These are phyloP conservation scores for Campylomormyrus tamandua DNA, from an alignment of 2,113 vertebrate genomes.

Conservation along the genomic window DNA sequence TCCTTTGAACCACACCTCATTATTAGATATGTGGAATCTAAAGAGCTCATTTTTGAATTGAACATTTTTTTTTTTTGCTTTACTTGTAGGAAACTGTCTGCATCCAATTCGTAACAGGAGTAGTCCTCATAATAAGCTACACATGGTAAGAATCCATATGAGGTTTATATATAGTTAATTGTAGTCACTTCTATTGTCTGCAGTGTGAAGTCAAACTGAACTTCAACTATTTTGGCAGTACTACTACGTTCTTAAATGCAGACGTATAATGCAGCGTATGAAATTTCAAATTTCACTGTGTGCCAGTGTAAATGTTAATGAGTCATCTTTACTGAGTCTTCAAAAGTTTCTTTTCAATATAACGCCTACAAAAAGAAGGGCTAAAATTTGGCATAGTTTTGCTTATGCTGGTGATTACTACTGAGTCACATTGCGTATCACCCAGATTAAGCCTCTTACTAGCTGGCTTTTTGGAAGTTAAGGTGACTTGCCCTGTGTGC, in stretches of 20 bases:
- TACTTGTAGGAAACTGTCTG: neutral
- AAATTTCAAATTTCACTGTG: neutral
- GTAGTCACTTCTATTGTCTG: neutral
- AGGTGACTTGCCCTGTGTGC: neutral
- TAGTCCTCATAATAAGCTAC: neutral
- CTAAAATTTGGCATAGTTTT: neutral
- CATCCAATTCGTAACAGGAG: neutral
- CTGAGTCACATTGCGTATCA: neutral
- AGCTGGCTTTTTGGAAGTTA: neutral
- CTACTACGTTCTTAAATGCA: neutral
- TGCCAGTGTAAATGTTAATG: neutral
- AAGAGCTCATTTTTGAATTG: neutral
- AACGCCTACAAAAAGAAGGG: neutral
- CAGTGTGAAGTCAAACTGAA: neutral
- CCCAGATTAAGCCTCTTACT: neutral
- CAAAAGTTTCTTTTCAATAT: neutral
- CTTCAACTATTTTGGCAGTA: neutral
- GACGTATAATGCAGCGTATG: neutral
- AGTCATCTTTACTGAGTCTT: neutral
- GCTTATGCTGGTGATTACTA: neutral
- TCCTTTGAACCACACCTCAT: neutral
- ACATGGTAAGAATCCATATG: neutral
- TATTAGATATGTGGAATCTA: neutral
- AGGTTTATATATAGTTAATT: neutral
- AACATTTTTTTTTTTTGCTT: neutral